A percentile compares a stretch with the other conserved stretches of the same genome.
Evolutionary conservation across 1,140 invertebrate genomes (phyloP).

Genomic region (Eriosoma lanigerum): DNA sequence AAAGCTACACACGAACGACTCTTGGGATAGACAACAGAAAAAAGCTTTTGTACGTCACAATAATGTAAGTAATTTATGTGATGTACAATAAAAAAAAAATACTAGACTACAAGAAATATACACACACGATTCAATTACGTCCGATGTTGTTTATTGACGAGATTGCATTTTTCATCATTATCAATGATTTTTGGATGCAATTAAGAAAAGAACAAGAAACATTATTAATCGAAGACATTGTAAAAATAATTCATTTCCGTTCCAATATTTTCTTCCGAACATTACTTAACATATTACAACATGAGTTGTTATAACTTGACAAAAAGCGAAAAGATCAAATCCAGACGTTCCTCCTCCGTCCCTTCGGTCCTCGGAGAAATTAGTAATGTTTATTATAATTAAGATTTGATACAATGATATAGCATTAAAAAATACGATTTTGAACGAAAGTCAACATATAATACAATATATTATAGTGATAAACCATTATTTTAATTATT

Average conservation of each 20-base stretch:
- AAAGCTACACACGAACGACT: slow-evolving; percentile 26
- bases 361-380: too few relatives aligned
- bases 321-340: too few relatives aligned
- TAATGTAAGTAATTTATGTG: slow-evolving; percentile 18
- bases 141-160: slow-evolving; percentile 6
- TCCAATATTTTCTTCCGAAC: background rate
- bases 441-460: too few relatives aligned
- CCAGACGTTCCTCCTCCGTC: too few relatives aligned
- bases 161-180: slow-evolving; percentile 38
- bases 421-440: too few relatives aligned
- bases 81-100: slow-evolving; percentile 11
- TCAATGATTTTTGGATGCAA: background rate
- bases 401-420: too few relatives aligned
- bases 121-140: slow-evolving; percentile 26
- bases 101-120: background rate
- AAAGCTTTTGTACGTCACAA: slow-evolving; percentile 21
- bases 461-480: too few relatives aligned
- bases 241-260: background rate
- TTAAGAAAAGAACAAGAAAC: background rate
- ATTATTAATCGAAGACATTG: slow-evolving; percentile 27
- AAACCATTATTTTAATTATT: too few relatives aligned
- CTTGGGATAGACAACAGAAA: background rate
- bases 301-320: too few relatives aligned
- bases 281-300: too few relatives aligned
- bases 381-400: too few relatives aligned